Percentiles rank a stretch among this genome's conserved stretches.
Evolutionary conservation across 2,113 vertebrate species (phyloP).

Genomic region (Cranoglanis bouderius): DNA sequence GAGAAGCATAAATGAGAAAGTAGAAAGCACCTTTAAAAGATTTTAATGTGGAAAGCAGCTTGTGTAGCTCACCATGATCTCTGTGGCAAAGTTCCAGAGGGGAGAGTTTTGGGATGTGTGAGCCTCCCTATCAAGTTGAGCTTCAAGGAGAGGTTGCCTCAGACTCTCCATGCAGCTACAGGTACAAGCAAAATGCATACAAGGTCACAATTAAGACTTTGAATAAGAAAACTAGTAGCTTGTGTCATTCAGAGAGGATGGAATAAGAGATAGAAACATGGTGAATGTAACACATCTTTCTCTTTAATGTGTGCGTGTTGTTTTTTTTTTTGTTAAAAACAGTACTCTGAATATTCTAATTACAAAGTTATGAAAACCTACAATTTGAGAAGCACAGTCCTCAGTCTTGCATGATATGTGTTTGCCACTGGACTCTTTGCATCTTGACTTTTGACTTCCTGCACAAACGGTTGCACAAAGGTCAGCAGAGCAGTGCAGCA

Average conservation of each 20-base stretch:
- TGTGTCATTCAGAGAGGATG: not conserved
- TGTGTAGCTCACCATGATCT: constrained; percentile 79
- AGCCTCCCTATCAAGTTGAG: constrained; percentile 73
- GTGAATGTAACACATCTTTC: not conserved
- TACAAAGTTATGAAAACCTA: constrained; percentile 66
- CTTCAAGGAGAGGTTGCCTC: constrained; percentile 83
- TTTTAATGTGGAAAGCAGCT: not conserved
- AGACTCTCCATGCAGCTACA: constrained; percentile 92
- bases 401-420: constrained; percentile 71
- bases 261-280: not conserved
- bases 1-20: not conserved
- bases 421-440: constrained; percentile 55
- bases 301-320: too few relatives aligned
- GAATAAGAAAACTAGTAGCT: not conserved
- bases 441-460: constrained; percentile 71
- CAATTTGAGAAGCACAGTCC: constrained; percentile 87
- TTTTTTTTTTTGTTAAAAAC: not conserved
- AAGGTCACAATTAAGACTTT: not conserved
- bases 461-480: constrained; percentile 82
- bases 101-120: constrained; percentile 71
- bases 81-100: constrained; percentile 81
- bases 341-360: not conserved
- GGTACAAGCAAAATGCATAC: constrained; percentile 62
- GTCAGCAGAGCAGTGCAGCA: constrained; percentile 79
- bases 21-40: not conserved